Evolutionary conservation across 2,113 vertebrate species (phyloP).

Genomic region (Anas platyrhynchos): DNA sequence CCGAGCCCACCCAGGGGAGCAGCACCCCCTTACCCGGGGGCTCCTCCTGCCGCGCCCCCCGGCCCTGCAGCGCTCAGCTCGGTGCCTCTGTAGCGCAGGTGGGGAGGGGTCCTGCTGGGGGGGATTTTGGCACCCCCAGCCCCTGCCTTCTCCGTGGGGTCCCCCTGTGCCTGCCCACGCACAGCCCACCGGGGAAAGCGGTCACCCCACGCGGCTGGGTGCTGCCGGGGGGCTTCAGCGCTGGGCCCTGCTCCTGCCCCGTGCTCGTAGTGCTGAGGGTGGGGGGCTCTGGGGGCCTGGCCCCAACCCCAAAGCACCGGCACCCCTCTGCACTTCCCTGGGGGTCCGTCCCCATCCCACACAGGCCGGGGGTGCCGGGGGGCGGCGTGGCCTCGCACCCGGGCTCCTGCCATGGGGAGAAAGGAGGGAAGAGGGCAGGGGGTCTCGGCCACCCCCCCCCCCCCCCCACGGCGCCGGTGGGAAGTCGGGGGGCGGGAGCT

Average conservation of each 20-base stretch:
- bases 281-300: accelerated
- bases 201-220: accelerated
- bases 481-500: slow-evolving; percentile 2
- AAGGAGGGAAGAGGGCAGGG: accelerated
- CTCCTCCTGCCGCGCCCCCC: accelerated
- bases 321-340: accelerated
- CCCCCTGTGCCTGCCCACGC: not conserved
- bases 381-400: no score
- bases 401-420: not conserved
- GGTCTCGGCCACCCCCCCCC: not conserved
- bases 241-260: not conserved
- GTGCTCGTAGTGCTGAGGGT: accelerated
- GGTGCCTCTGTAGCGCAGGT: not conserved
- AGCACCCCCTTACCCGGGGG: not conserved
- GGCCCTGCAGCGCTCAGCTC: not conserved
- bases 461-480: not conserved
- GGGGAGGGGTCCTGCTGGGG: accelerated
- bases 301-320: not conserved
- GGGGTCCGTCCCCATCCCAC: not conserved
- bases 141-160: not conserved
- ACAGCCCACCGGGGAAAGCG: accelerated
- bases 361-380: accelerated
- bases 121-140: not conserved
- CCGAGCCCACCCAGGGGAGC: not conserved
- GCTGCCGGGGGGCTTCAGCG: not conserved